Evolutionary conservation across 2,797 vertebrate species (phyloP), one percentile per base, ranked within the genome.

Genomic region (Cottoperca gobio): DNA sequence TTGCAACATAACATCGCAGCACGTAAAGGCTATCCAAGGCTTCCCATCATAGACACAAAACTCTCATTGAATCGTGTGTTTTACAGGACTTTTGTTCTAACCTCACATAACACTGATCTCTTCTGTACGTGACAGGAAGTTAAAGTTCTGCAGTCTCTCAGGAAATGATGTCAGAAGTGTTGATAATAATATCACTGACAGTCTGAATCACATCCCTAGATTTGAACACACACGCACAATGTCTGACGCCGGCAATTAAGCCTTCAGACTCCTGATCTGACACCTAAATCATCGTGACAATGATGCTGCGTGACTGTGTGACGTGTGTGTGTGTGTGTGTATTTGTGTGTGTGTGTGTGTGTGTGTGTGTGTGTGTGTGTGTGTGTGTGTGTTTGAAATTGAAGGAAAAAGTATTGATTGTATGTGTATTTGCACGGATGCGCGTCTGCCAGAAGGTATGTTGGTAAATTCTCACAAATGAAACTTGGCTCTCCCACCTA

Each of bases 401-500:
- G 52, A 31, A 43, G 52, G 39, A 76, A 46, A 67, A 82, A 67
- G 53, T 66, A 57, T 48, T 31, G 23, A 65, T 55, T 67, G 31
- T 74, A 6, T 52, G 48, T 69, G 80, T 66, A 26, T 70, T 40
- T 75, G 79, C 37, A 75, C 61, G 31, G 45, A 21, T 61, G 69
- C 45, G 57, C 19, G 63, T 71, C 60, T 86, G 75, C 21, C 55
- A 75, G 37, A 48, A 75, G 70, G 67, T 70, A 73, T 78, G 83
- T 79, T 84, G 76, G 68, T 82, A 87, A 63, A 76, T 83, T 91
- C 69, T 82, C 71, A 64, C 83, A 83, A 85, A 90, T 90, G 79
- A 89, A 87, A 88, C 75, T 77, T 86, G 81, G 70, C 76, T 82
- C 77, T 86, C 45, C 84, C 90, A 89, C 86, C 84, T 87, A 84